These are phyloP conservation scores for Laspeyria flexula DNA, from an alignment of 2,888 invertebrate genomes.

Conservation along the genomic window DNA sequence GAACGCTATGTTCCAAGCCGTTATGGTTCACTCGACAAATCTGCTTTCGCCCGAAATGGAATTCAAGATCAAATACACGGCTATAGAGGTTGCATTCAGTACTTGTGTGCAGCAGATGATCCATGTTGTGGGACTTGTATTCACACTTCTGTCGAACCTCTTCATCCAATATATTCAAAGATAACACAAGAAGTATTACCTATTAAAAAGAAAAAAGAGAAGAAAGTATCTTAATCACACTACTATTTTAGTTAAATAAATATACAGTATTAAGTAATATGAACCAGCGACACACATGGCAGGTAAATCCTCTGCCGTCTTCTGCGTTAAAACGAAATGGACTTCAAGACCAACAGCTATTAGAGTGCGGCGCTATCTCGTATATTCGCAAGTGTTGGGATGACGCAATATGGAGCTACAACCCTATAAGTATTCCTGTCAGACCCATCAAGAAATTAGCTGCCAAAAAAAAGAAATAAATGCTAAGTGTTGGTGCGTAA, in stretches of 20 bases:
- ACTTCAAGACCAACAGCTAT: slow-evolving; percentile 73
- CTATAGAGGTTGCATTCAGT: slow-evolving; percentile 72
- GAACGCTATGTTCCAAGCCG: slow-evolving; percentile 79
- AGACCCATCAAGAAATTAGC: slow-evolving; percentile 73
- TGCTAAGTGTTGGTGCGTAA: slow-evolving; percentile 56
- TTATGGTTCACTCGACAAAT: slow-evolving; percentile 72
- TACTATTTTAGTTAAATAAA: too few species aligned
- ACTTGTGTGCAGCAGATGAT: slow-evolving; percentile 60
- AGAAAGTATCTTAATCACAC: slow-evolving; percentile 25
- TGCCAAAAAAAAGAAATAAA: slow-evolving; percentile 63
- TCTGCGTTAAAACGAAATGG: slow-evolving; percentile 77
- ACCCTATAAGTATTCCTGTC: slow-evolving; percentile 62
- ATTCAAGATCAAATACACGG: slow-evolving; percentile 79
- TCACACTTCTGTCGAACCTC: slow-evolving; percentile 65
- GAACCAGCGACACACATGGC: slow-evolving; percentile 46
- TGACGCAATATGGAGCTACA: slow-evolving; percentile 59
- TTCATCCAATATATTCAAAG: slow-evolving; percentile 60
- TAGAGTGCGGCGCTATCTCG: slow-evolving; percentile 71
- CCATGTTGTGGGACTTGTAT: slow-evolving; percentile 49
- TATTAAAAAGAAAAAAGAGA: slow-evolving; percentile 63
- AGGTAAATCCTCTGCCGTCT: slow-evolving; percentile 72
- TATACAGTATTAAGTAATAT: too few species aligned
- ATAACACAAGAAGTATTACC: slow-evolving; percentile 69
- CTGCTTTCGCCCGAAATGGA: slow-evolving; percentile 74
- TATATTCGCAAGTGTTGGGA: slow-evolving; percentile 74